Percentiles rank a stretch among this genome's conserved stretches.
These are phyloP conservation scores for Melanitta fusca DNA, from an alignment of 2,797 vertebrate species.

Conservation along the genomic window DNA sequence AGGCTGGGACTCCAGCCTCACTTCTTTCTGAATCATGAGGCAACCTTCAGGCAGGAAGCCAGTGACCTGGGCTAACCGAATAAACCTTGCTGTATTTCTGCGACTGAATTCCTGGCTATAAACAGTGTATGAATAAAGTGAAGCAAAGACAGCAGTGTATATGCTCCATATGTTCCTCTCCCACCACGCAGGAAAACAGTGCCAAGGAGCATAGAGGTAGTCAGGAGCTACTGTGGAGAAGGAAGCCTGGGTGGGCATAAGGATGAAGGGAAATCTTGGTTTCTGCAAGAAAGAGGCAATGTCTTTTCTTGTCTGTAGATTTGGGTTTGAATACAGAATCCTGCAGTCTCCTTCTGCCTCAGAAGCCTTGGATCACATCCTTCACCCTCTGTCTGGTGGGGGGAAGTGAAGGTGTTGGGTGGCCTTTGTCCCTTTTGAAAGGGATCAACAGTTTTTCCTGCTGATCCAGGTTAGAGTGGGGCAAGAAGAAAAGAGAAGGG, in stretches of 20 bases:
- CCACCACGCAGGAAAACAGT: neutral
- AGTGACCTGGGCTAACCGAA: neutral
- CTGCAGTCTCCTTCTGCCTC: neutral
- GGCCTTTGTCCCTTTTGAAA: neutral
- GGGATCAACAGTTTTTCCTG: neutral
- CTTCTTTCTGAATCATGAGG: neutral
- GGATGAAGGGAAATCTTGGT: neutral
- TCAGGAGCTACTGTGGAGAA: neutral
- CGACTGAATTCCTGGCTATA: neutral
- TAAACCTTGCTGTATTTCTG: neutral
- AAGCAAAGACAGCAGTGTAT: neutral
- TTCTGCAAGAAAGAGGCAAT: neutral
- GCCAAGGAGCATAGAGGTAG: neutral
- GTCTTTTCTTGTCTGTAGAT: neutral
- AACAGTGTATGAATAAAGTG: accelerated
- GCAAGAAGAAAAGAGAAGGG: neutral
- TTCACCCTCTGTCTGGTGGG: neutral
- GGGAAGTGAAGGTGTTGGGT: neutral
- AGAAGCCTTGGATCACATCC: neutral
- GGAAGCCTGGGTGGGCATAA: neutral
- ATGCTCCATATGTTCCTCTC: neutral
- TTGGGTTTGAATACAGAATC: neutral
- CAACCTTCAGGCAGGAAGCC: neutral
- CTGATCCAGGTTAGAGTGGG: neutral
- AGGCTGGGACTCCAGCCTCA: neutral